These are phyloP conservation scores for Clanis bilineata DNA, from an alignment of 2,888 invertebrate species.

Conservation along the genomic window DNA sequence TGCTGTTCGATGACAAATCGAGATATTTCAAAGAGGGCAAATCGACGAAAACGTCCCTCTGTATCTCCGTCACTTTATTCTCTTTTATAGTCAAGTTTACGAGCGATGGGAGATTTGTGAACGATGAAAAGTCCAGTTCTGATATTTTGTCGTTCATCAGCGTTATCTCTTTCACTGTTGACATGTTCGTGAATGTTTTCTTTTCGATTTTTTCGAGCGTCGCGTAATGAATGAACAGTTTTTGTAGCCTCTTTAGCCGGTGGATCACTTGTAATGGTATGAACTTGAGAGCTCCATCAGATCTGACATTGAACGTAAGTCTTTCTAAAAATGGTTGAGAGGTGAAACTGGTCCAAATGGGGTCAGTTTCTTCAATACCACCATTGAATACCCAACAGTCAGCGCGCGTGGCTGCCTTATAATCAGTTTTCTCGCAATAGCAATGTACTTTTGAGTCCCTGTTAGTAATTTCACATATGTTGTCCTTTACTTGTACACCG, in stretches of 20 bases:
- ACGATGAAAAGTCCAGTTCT: constrained; percentile 86
- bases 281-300: constrained; percentile 85
- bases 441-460: constrained; percentile 84
- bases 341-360: constrained; percentile 87
- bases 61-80: constrained; percentile 89
- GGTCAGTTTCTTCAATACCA: constrained; percentile 85
- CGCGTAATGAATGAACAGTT: constrained; percentile 87
- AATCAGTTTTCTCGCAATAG: constrained; percentile 83
- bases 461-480: constrained; percentile 82
- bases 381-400: constrained; percentile 90
- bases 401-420: constrained; percentile 84
- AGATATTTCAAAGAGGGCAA: constrained; percentile 88
- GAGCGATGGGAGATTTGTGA: constrained; percentile 87
- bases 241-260: constrained; percentile 84
- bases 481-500: constrained; percentile 66
- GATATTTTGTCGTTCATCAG: constrained; percentile 88
- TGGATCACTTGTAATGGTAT: constrained; percentile 87
- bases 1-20: constrained; percentile 92
- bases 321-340: constrained; percentile 86
- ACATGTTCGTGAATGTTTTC: constrained; percentile 88
- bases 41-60: constrained; percentile 88
- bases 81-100: constrained; percentile 88
- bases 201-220: constrained; percentile 86
- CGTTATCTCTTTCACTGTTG: constrained; percentile 86
- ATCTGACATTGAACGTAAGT: constrained; percentile 86